These are phyloP conservation scores for Paraplagusia blochii DNA, from an alignment of 2,113 vertebrate genomes.

Conservation along the genomic window DNA sequence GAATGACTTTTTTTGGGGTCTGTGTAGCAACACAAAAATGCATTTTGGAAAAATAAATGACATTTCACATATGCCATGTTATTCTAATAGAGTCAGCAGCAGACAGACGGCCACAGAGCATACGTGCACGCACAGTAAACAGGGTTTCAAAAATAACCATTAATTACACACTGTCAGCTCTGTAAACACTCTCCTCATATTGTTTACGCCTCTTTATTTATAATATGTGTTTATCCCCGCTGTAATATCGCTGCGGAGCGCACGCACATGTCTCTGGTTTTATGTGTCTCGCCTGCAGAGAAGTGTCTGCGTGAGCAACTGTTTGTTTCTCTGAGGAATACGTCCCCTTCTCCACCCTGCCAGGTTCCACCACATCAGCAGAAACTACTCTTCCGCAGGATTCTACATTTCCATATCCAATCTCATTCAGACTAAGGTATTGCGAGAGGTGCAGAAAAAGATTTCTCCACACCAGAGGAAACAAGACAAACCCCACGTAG, in stretches of 20 bases:
- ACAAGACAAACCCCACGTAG: conserved; percentile 43
- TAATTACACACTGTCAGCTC: too few relatives aligned
- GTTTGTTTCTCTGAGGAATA: conserved; percentile 52
- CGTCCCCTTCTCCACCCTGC: conserved; percentile 28
- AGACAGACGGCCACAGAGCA: too few relatives aligned
- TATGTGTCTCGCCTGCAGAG: conserved; percentile 13
- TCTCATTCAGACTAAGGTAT: conserved; percentile 49
- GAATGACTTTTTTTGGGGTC: not conserved
- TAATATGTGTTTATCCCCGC: not conserved
- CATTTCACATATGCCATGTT: too few relatives aligned
- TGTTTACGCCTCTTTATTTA: not conserved
- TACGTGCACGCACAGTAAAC: too few relatives aligned
- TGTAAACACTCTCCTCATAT: not conserved
- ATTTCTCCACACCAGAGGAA: conserved; percentile 39
- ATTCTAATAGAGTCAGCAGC: too few relatives aligned
- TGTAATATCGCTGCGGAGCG: conserved; percentile 1
- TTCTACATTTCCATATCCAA: conserved; percentile 62
- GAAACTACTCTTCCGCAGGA: conserved; percentile 47
- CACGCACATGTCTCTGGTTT: conserved; percentile 13
- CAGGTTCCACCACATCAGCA: conserved; percentile 61
- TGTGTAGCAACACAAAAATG: not conserved
- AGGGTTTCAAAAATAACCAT: too few relatives aligned
- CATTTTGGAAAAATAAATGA: too few relatives aligned
- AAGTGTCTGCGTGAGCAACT: conserved; percentile 13
- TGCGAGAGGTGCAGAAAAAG: conserved; percentile 37